These are phyloP conservation scores for Lamprologus lemairii DNA, from an alignment of 2,113 vertebrate genomes.

Conservation along the genomic window DNA sequence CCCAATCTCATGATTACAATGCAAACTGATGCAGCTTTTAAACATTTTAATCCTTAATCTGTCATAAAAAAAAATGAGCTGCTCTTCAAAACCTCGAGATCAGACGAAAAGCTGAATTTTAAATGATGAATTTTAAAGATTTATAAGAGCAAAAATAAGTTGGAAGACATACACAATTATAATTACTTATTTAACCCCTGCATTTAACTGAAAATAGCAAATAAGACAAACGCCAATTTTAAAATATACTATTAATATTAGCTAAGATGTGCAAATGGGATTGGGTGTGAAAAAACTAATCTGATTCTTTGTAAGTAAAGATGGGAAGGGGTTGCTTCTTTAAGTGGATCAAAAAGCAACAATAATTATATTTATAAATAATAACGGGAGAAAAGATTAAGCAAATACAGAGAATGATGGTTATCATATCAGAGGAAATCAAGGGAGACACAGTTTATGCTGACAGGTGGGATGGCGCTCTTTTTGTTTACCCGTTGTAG, in stretches of 20 bases:
- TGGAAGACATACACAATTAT: background rate
- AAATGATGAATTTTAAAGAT: background rate
- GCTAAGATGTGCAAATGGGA: background rate
- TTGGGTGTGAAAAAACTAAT: background rate
- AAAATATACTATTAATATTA: background rate
- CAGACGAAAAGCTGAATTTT: background rate
- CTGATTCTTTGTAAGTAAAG: background rate
- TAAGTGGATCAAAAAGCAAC: background rate
- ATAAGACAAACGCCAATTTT: background rate
- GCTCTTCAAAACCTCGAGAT: background rate
- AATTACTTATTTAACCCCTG: background rate
- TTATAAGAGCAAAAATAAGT: background rate
- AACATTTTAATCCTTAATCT: background rate
- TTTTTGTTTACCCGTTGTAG: constrained; percentile 1
- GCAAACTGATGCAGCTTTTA: background rate
- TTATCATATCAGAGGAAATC: background rate
- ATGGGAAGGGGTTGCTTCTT: background rate
- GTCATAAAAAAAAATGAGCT: background rate
- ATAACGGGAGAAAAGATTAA: background rate
- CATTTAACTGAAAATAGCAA: background rate
- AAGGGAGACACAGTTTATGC: background rate
- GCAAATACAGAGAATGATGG: background rate
- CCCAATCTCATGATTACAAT: background rate
- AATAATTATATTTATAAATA: background rate
- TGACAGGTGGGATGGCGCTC: constrained; percentile 12